Conservation (phyloP, 2,113 vertebrate genomes). For the Numida meleagris region DNA sequence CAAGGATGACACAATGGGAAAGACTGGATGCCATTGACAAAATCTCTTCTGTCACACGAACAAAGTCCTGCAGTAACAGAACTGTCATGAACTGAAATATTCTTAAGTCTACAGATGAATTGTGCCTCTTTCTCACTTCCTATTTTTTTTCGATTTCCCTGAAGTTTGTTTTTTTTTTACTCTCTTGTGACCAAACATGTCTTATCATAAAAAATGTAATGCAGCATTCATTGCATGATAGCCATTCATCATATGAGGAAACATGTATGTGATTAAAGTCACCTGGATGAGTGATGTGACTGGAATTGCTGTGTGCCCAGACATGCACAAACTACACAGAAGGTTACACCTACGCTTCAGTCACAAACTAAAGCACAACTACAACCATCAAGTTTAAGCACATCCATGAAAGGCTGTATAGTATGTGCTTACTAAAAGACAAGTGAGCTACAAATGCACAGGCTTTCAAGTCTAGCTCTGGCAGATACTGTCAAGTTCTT, state of each 20-base stretch:
- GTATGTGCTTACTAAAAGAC: neutral
- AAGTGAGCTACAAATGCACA: neutral
- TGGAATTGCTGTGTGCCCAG: neutral
- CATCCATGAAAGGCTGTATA: neutral
- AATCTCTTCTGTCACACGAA: neutral
- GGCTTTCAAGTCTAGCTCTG: neutral
- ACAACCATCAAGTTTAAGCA: neutral
- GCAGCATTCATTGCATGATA: rapidly evolving
- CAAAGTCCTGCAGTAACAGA: neutral
- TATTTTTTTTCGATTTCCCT: neutral
- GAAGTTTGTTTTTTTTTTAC: neutral
- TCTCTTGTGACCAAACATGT: neutral
- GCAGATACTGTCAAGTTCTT: neutral
- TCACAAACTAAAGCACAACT: rapidly evolving
- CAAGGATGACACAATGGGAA: neutral
- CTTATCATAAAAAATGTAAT: neutral
- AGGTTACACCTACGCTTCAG: neutral
- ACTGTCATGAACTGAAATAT: neutral
- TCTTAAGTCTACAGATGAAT: neutral
- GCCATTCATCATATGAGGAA: neutral
- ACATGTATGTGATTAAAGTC: rapidly evolving
- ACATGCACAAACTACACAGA: neutral
- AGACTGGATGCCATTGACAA: neutral
- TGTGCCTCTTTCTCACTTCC: neutral
- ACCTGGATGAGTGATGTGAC: neutral